phyloP scores from a whole-genome alignment of 30 jellyfish, hydroid and myxozoan genomes.

The Hydractinia symbiolongicarpus region DNA sequence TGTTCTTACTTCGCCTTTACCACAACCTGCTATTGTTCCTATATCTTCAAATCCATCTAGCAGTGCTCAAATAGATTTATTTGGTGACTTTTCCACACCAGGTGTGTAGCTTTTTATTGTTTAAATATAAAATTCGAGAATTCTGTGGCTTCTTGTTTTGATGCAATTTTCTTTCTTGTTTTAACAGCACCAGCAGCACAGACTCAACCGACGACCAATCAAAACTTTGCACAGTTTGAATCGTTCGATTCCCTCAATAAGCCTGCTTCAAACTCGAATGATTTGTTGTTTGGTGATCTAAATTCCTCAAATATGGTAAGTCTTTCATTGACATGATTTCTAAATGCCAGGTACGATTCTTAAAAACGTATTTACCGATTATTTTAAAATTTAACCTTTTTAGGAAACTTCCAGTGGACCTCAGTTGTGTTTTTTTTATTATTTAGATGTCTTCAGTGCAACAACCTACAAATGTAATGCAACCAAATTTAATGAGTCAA shows the following conservation, averaged over 20 bases:
- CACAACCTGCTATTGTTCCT: slow-evolving; percentile 50
- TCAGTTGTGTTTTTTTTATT: too few species aligned
- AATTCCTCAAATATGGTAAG: slow-evolving; percentile 13
- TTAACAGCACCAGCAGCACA: neutral
- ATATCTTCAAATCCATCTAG: slow-evolving; percentile 23
- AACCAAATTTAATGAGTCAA: too few species aligned
- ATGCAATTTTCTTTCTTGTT: neutral
- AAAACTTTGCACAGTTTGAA: slow-evolving; percentile 63
- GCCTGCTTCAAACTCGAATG: neutral
- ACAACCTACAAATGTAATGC: too few species aligned
- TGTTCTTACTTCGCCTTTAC: slow-evolving; percentile 52
- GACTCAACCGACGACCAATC: slow-evolving; percentile 20
- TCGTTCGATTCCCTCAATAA: slow-evolving; percentile 52
- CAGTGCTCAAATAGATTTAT: slow-evolving; percentile 35
- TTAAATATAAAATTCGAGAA: neutral
- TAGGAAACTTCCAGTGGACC: too few species aligned
- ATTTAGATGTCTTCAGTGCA: too few species aligned
- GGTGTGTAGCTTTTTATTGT: neutral
- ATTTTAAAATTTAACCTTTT: too few species aligned
- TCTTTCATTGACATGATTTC: too few species aligned
- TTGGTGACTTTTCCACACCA: slow-evolving; percentile 72
- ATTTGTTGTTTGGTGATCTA: too few species aligned
- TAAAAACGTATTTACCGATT: too few species aligned
- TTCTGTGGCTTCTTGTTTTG: neutral
- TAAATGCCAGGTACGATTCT: too few species aligned